A percentile compares a stretch with the other conserved stretches of the same genome.
Conservation (phyloP, 2,888 invertebrate genomes). For the Pheosia gnoma region DNA sequence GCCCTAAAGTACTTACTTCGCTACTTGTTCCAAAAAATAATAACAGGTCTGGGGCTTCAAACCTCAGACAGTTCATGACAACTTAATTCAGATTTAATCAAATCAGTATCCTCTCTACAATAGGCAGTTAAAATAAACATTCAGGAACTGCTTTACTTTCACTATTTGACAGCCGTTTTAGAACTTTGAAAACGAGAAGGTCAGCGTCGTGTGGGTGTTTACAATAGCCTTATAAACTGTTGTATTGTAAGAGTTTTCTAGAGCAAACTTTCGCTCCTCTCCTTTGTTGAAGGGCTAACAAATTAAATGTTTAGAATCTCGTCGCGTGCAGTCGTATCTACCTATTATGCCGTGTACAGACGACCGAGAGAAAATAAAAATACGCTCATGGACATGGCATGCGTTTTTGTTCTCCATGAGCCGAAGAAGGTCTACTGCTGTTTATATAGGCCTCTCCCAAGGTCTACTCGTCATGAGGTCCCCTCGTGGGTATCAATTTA, state of each 20-base stretch:
- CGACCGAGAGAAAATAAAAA: not conserved
- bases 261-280: constrained; percentile 47
- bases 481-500: no score
- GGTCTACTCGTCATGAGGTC: no score
- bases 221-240: constrained; percentile 27
- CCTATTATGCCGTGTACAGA: constrained; percentile 4
- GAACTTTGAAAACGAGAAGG: constrained; percentile 8
- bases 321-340: constrained; percentile 4
- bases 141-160: constrained; percentile 4
- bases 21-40: not conserved
- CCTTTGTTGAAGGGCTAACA: constrained; percentile 48
- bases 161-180: constrained; percentile 6
- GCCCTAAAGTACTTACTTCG: not conserved
- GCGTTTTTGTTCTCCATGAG: no score
- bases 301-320: constrained; percentile 47
- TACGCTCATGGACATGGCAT: no score
- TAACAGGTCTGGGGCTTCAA: not conserved
- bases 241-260: constrained; percentile 25
- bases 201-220: constrained; percentile 14
- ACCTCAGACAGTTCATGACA: constrained; percentile 3
- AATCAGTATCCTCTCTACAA: constrained; percentile 1
- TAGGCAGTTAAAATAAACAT: constrained; percentile 7
- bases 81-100: not conserved
- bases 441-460: no score
- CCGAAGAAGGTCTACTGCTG: no score